A percentile compares a stretch with the other conserved stretches of the same genome.
These are phyloP conservation scores for Hirtodrosophila duncani DNA, from an alignment of 2,888 invertebrate genomes.

Conservation along the genomic window DNA sequence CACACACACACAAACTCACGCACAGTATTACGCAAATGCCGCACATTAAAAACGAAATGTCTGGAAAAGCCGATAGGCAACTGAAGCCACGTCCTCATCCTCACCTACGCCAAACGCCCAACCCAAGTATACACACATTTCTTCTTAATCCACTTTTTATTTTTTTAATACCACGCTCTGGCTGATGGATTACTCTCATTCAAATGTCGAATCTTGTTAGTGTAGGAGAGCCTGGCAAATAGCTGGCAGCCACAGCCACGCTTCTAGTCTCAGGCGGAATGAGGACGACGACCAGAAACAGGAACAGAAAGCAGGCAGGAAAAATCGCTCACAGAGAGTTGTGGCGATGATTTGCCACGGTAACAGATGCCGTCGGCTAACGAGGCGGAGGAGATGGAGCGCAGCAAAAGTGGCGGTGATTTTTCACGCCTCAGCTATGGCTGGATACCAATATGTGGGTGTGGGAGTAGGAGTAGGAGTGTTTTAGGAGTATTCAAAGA, in stretches of 20 bases:
- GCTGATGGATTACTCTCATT: constrained; percentile 68
- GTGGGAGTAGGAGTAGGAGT: too few relatives aligned
- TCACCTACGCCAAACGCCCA: not conserved
- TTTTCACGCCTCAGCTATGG: too few relatives aligned
- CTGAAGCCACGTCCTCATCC: constrained; percentile 22
- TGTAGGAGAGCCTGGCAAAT: constrained; percentile 21
- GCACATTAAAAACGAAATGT: constrained; percentile 44
- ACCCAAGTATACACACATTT: constrained; percentile 10
- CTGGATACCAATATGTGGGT: too few relatives aligned
- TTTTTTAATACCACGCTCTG: constrained; percentile 46
- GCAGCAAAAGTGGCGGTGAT: constrained; percentile 46
- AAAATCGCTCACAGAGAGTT: not conserved
- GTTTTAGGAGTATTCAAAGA: too few relatives aligned
- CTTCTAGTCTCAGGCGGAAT: too few relatives aligned
- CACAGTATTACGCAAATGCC: constrained; percentile 41
- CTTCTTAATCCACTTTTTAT: constrained; percentile 62
- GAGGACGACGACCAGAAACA: constrained; percentile 1
- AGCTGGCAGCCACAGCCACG: too few relatives aligned
- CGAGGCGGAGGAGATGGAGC: constrained; percentile 19
- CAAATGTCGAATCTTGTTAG: constrained; percentile 68
- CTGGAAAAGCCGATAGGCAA: constrained; percentile 30
- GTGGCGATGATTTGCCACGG: constrained; percentile 11
- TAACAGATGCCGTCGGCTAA: constrained; percentile 53
- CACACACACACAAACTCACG: constrained; percentile 3
- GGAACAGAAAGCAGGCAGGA: not conserved